Base-by-base conservation (phyloP, 2,888 invertebrate species). In the Limenitis camilla region DNA sequence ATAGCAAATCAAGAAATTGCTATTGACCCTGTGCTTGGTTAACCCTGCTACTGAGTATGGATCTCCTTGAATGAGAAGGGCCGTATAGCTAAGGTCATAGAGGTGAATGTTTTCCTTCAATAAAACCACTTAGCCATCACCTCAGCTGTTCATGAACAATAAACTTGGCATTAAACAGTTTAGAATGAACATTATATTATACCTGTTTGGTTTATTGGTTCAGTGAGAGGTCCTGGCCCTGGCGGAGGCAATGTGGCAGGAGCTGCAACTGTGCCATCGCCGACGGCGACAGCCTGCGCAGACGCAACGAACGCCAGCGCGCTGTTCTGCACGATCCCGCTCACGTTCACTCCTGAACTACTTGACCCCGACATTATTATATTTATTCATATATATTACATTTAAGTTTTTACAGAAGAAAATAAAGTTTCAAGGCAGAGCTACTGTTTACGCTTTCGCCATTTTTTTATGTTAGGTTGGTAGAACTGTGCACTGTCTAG, bases 271-370 rank as follows among this genome's bases (percentile, higher is more conserved):
- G 44, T 49, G 28, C 57, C 56, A 9, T 52, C 55, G 6, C 56
- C 61, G 35, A 71, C 56, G 7, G 69, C 61, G 35, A 71, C 56
- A 7, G 69, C 64, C 56, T 79, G 82, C 72, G 80, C 78, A 63
- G 72, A 67, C 72, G 78, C 74, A 67, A 83, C 74, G 40, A 85
- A 85, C 10, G 78, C 73, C 11, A 85, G 56, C 0, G 80, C 85
- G 57, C 85, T 86, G 56, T 73, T 84, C 9, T 74, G 69, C 3
- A 83, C 74, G 2, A 85, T 73, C 4, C 83, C 83, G 8, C 69
- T 55, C 27, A 68, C 66, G 8, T 69, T 55, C 27, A 68, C 66
- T 19, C 69, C 68, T 1, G 69, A 53, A 28, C 70, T 63, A 46
- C 67, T 73, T 2, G 66, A 55, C 39, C 63, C 67, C 1, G 78